Conservation (phyloP, 2,113 vertebrate genomes). For the Crotalus horridus region DNA sequence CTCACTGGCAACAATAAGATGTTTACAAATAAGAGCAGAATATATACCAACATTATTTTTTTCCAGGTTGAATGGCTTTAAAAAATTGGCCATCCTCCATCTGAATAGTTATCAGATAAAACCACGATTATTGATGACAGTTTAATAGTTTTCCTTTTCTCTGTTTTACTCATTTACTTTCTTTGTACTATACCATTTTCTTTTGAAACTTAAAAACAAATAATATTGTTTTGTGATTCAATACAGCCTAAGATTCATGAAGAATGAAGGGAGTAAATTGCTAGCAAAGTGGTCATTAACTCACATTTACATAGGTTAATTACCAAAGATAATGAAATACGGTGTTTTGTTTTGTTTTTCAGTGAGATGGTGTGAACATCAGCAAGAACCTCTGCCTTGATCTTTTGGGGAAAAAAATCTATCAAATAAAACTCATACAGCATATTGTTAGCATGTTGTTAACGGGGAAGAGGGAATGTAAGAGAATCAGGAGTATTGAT, state of each 20-base stretch:
- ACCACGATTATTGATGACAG: neutral
- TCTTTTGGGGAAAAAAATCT: neutral
- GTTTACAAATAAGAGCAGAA: conserved; percentile 39
- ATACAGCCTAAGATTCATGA: neutral
- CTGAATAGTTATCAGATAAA: neutral
- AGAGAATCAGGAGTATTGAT: neutral
- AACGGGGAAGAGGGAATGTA: neutral
- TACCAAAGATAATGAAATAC: conserved; percentile 36
- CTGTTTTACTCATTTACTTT: neutral
- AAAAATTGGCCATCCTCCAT: conserved; percentile 36
- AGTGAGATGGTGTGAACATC: neutral
- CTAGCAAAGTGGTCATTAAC: conserved; percentile 34
- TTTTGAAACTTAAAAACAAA: neutral
- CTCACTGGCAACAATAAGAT: conserved; percentile 32
- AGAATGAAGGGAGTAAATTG: conserved; percentile 13
- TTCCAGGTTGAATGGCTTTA: conserved; percentile 15
- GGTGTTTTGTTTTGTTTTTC: conserved; percentile 33
- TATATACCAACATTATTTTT: conserved; percentile 36
- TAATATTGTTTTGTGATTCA: conserved; percentile 15
- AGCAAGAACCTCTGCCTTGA: neutral
- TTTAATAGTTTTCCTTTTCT: neutral
- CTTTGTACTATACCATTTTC: neutral
- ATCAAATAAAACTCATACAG: neutral
- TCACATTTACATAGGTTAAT: conserved; percentile 56
- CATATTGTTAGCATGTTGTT: neutral